Base-by-base conservation (phyloP, 64 coral and sea anemone genomes). In the Montipora capricornis region DNA sequence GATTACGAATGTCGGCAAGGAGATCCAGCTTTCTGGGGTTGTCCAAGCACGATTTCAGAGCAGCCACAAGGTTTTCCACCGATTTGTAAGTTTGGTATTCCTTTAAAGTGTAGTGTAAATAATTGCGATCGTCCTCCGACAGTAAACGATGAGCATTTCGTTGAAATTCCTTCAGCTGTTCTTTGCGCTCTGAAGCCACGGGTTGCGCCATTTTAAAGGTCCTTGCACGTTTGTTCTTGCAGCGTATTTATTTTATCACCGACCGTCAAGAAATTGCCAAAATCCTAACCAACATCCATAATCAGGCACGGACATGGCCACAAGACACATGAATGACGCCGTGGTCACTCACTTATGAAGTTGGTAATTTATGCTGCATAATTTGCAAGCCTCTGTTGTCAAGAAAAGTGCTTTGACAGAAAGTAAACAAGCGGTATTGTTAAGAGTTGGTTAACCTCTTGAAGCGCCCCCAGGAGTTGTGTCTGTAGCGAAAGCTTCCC, bases 61-160 rank as follows among this genome's bases (percentile, higher is more conserved):
- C 82, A 79, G 78, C 22, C 70, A 99, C 91, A 66, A 99, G 74
- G 58, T 99, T 96, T 19, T 99, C 98, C 44, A 99, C 98, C 47
- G 94, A 96, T 48, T 94, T 96, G 37, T 94, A 89, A 74, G 92
- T 88, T 80, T 99, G 98, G 66, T 96, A 99, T 74, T 99, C 98
- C 73, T 99, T 96, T 20, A 99, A 26, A 7, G 96, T 89, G 64
- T 99, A 89, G 79, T 99, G 98, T 24, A 99, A 90, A 87, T 95
- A 99, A 50, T 96, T 93, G 17, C 98, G 95, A 50, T 98, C 97
- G 49, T 94, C 92, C 8, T 98, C 97, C 4, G 91, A 94, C 68
- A 96, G 92, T 62, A 99, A 99, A 68, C 95, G 92, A 92, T 91
- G 92, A 16, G 94, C 97, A 94, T 96, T 95, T 96, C 95, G 95